Evolutionary conservation across 2,888 invertebrate genomes (phyloP).

Genomic region (Polia nebulosa): DNA sequence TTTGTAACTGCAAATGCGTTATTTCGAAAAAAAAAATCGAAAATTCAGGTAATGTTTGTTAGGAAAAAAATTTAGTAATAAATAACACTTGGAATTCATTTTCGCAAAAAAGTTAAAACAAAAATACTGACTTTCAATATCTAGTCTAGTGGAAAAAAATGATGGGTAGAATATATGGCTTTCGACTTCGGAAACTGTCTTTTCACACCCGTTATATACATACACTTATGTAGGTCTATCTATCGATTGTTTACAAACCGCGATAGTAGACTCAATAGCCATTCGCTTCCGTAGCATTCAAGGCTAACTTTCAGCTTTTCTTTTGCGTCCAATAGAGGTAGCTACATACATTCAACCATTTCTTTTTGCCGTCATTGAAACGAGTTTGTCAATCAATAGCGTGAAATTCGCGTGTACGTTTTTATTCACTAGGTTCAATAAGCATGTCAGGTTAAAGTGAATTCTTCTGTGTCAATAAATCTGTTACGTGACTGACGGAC

Average conservation of each 20-base stretch:
- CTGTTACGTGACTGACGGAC: background rate
- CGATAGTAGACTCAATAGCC: slow-evolving; percentile 7
- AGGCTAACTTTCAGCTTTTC: slow-evolving; percentile 28
- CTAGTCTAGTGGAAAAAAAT: too few relatives aligned
- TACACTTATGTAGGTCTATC: too few relatives aligned
- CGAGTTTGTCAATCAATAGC: slow-evolving; percentile 32
- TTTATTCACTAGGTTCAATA: slow-evolving; percentile 15
- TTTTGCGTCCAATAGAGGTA: slow-evolving; percentile 10
- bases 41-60: too few relatives aligned
- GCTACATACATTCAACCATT: slow-evolving; percentile 12
- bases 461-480: background rate
- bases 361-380: slow-evolving; percentile 26
- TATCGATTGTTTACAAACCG: slow-evolving; percentile 3
- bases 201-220: too few relatives aligned
- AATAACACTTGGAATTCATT: too few relatives aligned
- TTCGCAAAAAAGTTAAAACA: too few relatives aligned
- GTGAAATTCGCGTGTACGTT: slow-evolving; percentile 26
- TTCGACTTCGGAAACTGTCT: too few relatives aligned
- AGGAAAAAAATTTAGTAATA: too few relatives aligned
- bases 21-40: too few relatives aligned
- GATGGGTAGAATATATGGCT: too few relatives aligned
- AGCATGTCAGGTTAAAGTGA: background rate
- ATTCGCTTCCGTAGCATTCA: slow-evolving; percentile 23
- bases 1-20: too few relatives aligned
- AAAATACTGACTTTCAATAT: too few relatives aligned